Evolutionary conservation across 1,140 invertebrate genomes (phyloP).

Genomic region (Listronotus bonariensis): DNA sequence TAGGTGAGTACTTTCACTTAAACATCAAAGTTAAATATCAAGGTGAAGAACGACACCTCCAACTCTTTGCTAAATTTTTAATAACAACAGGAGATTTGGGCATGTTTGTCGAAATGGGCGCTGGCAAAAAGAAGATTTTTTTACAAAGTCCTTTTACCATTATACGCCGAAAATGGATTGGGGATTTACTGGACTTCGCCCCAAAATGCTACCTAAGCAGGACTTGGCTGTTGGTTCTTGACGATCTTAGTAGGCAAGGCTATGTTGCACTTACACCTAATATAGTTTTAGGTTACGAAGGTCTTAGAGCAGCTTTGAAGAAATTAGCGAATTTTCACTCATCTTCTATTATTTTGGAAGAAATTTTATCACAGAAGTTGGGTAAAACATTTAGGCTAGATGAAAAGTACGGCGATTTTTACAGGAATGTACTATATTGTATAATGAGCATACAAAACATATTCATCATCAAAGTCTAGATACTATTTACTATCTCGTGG

Average conservation of each 20-base stretch:
- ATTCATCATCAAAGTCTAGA: not conserved
- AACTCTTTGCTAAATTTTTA: conserved; percentile 23
- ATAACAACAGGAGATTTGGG: conserved; percentile 2
- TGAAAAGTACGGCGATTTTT: conserved; percentile 13
- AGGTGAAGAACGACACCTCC: not conserved
- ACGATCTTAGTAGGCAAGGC: conserved; percentile 11
- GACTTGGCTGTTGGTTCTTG: conserved; percentile 12
- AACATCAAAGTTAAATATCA: conserved; percentile 3
- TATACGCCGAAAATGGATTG: conserved; percentile 11
- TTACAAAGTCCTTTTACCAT: conserved; percentile 10
- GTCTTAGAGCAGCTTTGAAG: conserved; percentile 2
- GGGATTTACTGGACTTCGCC: conserved; percentile 18
- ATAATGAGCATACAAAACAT: conserved; percentile 1
- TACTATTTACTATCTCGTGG: not conserved
- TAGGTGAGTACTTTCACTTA: conserved; percentile 28
- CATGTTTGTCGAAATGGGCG: conserved; percentile 7
- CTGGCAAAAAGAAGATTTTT: conserved; percentile 31
- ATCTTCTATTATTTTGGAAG: conserved; percentile 4
- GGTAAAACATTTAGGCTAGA: conserved; percentile 13
- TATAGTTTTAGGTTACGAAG: conserved; percentile 8
- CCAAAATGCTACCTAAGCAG: not conserved
- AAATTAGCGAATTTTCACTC: conserved; percentile 24
- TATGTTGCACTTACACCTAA: conserved; percentile 15
- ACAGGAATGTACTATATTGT: not conserved
- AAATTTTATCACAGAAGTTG: conserved; percentile 5